Evolutionary conservation across 2,888 invertebrate species (phyloP).

Genomic region (Plagodis dolabraria): DNA sequence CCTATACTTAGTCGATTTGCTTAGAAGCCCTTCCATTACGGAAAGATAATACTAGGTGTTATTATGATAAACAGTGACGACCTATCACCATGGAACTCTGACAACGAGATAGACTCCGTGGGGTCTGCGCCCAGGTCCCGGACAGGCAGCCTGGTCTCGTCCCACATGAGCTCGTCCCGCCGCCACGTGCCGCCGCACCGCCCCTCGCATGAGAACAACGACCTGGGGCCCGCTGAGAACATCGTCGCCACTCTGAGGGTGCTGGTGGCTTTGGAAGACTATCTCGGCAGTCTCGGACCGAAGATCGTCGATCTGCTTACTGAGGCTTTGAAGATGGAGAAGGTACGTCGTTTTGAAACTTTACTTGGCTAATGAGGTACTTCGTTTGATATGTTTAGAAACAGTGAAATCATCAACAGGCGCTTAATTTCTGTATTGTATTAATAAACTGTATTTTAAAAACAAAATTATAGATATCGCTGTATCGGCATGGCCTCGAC

Average conservation of each 20-base stretch:
- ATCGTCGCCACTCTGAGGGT: conserved; percentile 89
- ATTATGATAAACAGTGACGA: conserved; percentile 52
- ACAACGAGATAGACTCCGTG: conserved; percentile 62
- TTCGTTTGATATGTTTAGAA: neutral
- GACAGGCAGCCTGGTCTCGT: conserved; percentile 40
- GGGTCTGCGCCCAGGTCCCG: conserved; percentile 54
- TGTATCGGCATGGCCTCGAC: too few species aligned
- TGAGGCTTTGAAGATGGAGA: conserved; percentile 91
- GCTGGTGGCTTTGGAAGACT: conserved; percentile 92
- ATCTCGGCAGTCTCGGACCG: conserved; percentile 93
- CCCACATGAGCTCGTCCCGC: conserved; percentile 32
- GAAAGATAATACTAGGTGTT: too few species aligned
- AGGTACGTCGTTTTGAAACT: conserved; percentile 60
- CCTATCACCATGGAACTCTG: conserved; percentile 74
- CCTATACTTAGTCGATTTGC: too few species aligned
- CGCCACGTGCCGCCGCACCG: conserved; percentile 10
- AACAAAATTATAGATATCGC: too few species aligned
- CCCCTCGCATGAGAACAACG: conserved; percentile 36
- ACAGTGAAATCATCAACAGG: neutral
- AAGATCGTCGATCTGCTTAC: conserved; percentile 91
- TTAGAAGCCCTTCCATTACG: too few species aligned
- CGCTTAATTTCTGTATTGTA: neutral
- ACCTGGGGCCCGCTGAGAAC: conserved; percentile 78
- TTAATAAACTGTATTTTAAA: too few species aligned
- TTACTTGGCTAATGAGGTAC: neutral